A percentile compares a stretch with the other conserved stretches of the same genome.
Evolutionary conservation across 1,140 invertebrate genomes (phyloP).

Genomic region (Antheraea mylitta): DNA sequence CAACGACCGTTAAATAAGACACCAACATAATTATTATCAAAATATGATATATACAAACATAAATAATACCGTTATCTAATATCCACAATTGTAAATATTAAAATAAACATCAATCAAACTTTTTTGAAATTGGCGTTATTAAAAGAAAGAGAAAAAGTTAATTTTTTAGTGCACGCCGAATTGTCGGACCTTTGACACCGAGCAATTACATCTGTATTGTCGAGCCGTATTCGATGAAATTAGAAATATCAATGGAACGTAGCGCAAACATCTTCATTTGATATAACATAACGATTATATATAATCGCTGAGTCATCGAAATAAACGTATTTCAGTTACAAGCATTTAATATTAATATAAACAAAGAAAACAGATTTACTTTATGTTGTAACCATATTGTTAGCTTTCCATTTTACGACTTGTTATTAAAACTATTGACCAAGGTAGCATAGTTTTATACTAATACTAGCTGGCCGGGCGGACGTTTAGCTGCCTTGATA

Average conservation of each 20-base stretch:
- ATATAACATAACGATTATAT: constrained; percentile 20
- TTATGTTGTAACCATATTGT: no score
- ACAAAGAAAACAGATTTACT: no score
- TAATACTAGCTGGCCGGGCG: no score
- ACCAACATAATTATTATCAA: no score
- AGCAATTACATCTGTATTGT: constrained; percentile 43
- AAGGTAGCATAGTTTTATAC: no score
- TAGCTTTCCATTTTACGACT: no score
- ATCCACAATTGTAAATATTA: background rate
- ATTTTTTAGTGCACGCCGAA: constrained; percentile 12
- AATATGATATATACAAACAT: no score
- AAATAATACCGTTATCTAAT: no score
- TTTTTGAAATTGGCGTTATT: constrained; percentile 14
- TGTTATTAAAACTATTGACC: no score
- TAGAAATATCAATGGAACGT: constrained; percentile 21
- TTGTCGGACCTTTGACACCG: constrained; percentile 34
- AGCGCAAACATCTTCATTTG: constrained; percentile 33
- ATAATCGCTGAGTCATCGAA: background rate
- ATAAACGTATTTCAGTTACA: background rate
- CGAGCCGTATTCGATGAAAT: constrained; percentile 22
- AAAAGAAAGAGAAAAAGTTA: constrained; percentile 20
- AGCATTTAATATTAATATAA: no score
- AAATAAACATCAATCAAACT: constrained; percentile 24
- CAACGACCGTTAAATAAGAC: no score
- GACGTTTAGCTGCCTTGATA: no score